Base-by-base conservation (phyloP, 2,888 invertebrate genomes). In the Cylloceria caligata region DNA sequence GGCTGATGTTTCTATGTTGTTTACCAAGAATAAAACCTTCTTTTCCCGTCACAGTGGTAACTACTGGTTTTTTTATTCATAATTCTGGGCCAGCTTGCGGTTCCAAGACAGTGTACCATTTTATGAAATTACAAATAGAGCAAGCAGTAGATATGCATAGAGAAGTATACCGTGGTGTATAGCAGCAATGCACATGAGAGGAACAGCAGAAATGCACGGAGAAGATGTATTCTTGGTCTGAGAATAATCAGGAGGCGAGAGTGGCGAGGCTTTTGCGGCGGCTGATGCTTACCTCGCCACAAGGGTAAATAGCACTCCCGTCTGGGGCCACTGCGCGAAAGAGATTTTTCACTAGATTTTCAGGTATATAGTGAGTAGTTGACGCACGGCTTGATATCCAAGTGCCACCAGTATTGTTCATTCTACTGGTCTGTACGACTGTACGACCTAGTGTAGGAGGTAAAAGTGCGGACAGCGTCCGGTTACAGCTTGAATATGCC, bases 261-360 rank as follows among this genome's bases (percentile, higher is more conserved):
- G 80, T 83, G 75, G 68, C 80, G 83, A 77, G 82, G 76, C 77
- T 76, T 68, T 55, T 49, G 65, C 47, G 75, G 71, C 62, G 68
- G 68, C 52, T 60, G 11, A 47, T 52, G n/a, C 57, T 52, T 19
- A 73, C 72, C 74, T 81, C 73, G 83, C 83, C 81, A 85, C 81
- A 73, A 89, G 89, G 88, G 91, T 91, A 91, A 91, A 92, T 92
- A 90, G 88, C 85, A 88, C 88, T 88, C 86, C 73, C 86, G 88
- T 86, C 88, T 87, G 86, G 85, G 87, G 85, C 83, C 36, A 72
- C 72, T 55, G 85, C 85, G 86, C 86, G 68, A 78, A 80, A 76
- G 89, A 92, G 91, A 92, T 92, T 92, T n/a, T 91, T 91, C 92
- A 91, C 73, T 86, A 92, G 92, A 91, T 92, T 91, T 92, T 91